Evolutionary conservation across 2,888 invertebrate species (phyloP).

Genomic region (Parasteatoda lunata): DNA sequence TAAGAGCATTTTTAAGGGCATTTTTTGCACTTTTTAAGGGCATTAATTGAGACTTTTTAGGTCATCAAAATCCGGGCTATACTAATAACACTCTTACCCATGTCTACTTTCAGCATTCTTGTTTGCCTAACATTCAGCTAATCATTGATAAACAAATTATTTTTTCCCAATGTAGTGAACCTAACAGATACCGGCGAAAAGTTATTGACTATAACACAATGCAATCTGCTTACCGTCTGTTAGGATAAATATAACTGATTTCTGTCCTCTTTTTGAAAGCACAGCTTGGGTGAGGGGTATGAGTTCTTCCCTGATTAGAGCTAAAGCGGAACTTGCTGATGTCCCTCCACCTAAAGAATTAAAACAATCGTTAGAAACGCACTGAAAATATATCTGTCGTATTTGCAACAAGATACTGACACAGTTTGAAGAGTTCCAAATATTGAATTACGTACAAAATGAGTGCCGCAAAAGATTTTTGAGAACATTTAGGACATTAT

Average conservation of each 20-base stretch:
- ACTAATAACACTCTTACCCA: background rate
- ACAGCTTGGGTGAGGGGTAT: conserved; percentile 44
- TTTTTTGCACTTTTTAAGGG: too few species aligned
- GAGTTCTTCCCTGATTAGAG: conserved; percentile 24
- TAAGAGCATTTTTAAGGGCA: too few species aligned
- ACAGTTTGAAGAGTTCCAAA: too few species aligned
- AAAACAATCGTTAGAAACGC: background rate
- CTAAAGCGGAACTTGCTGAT: conserved; percentile 46
- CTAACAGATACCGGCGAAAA: background rate
- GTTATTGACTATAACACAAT: background rate
- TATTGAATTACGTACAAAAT: too few species aligned
- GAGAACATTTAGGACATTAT: too few species aligned
- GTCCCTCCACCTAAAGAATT: conserved; percentile 52
- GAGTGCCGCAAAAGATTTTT: too few species aligned
- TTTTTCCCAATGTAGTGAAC: background rate
- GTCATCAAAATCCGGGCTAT: too few species aligned
- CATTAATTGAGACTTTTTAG: too few species aligned
- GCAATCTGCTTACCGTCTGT: conserved; percentile 48
- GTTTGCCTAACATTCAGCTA: background rate
- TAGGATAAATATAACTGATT: conserved; percentile 56
- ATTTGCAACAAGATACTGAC: too few species aligned
- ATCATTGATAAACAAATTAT: background rate
- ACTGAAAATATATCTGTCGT: too few species aligned
- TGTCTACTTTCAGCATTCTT: background rate
- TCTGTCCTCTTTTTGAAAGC: conserved; percentile 18